phyloP scores from a whole-genome alignment of 2,888 invertebrate genomes.

The Argynnis bischoffii region DNA sequence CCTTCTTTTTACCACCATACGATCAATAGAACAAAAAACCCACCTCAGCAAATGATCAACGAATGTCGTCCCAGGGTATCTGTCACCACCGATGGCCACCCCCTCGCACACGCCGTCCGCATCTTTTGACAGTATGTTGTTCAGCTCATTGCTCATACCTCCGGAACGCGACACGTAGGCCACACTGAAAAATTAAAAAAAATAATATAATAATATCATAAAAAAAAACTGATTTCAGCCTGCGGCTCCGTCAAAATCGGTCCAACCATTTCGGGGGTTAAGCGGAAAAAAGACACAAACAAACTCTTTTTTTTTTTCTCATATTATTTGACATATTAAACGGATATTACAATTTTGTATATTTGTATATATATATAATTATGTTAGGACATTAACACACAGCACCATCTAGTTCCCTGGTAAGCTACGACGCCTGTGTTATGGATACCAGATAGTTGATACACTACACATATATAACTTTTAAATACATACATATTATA shows the following conservation, averaged over 20 bases:
- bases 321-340: not conserved
- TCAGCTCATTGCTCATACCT: conserved; percentile 99
- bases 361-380: too few species aligned
- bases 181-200: conserved; percentile 83
- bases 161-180: conserved; percentile 99
- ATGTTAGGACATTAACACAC: too few species aligned
- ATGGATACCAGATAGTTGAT: too few species aligned
- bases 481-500: too few species aligned
- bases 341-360: not conserved
- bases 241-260: not conserved
- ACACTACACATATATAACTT: too few species aligned
- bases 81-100: conserved; percentile 98
- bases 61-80: conserved; percentile 98
- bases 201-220: not conserved
- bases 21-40: too few species aligned
- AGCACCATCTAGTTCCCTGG: too few species aligned
- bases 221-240: not conserved
- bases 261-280: not conserved
- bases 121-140: conserved; percentile 97
- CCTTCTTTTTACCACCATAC: too few species aligned
- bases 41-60: conserved; percentile 97
- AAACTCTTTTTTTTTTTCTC: too few species aligned
- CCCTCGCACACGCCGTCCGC: conserved; percentile 99
- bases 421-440: too few species aligned
- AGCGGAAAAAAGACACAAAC: too few species aligned